Conservation (phyloP, 2,888 invertebrate species). For the Nomada lathburiana region DNA sequence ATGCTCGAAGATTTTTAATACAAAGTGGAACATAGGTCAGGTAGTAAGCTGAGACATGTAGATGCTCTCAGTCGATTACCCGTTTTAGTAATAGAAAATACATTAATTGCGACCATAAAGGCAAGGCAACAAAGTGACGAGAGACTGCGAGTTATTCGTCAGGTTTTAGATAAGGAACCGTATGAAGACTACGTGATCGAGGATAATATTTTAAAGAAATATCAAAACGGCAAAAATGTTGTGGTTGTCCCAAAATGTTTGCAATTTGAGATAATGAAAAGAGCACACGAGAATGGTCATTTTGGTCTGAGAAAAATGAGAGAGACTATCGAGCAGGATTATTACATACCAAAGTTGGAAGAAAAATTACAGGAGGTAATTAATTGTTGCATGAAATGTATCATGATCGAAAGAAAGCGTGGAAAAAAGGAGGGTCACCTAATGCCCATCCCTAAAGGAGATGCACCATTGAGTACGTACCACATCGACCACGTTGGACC, state of each 20-base stretch:
- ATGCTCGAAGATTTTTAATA: slow-evolving; percentile 8
- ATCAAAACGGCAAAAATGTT: neutral
- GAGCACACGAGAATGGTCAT: slow-evolving; percentile 10
- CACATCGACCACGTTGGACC: slow-evolving; percentile 29
- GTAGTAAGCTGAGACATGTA: neutral
- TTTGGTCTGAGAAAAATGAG: neutral
- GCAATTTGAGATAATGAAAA: neutral
- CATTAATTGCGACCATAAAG: neutral
- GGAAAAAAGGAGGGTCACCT: neutral
- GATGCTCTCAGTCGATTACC: neutral
- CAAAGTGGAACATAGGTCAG: neutral
- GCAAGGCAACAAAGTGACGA: neutral
- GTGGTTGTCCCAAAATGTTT: neutral
- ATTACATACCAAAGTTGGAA: slow-evolving; percentile 5
- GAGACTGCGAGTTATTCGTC: neutral
- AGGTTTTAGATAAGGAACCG: neutral
- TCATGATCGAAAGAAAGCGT: neutral
- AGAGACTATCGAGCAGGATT: neutral
- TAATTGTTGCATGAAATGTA: slow-evolving; percentile 3
- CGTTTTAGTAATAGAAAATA: neutral
- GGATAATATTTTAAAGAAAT: neutral
- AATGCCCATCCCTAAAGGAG: neutral
- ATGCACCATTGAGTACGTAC: neutral
- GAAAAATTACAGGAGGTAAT: neutral
- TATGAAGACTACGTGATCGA: slow-evolving; percentile 3